A percentile compares a stretch with the other conserved stretches of the same genome.
These are phyloP conservation scores for Hypotaenidia philippensis DNA, from an alignment of 2,797 vertebrate genomes.

Conservation along the genomic window DNA sequence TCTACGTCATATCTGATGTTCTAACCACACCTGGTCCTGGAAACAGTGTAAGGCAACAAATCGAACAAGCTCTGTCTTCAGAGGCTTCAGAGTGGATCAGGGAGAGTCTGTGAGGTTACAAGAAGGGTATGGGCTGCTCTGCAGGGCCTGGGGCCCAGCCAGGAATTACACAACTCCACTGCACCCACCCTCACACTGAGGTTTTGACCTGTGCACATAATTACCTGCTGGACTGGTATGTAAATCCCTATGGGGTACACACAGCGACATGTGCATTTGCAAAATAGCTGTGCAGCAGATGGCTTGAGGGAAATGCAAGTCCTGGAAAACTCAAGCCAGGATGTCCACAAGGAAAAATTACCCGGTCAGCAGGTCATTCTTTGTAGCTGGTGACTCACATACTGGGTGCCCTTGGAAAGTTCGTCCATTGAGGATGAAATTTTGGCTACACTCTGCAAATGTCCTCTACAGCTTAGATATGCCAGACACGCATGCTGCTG, in stretches of 20 bases:
- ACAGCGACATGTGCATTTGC: neutral
- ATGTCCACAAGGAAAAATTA: neutral
- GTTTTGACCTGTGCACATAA: neutral
- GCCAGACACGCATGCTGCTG: neutral
- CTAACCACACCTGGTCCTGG: conserved; percentile 22
- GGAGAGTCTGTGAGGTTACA: neutral
- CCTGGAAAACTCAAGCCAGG: neutral
- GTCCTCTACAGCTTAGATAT: neutral
- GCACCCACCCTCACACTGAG: neutral
- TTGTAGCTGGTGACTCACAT: neutral
- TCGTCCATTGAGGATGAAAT: neutral
- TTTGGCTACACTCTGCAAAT: neutral
- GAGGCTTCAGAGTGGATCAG: neutral
- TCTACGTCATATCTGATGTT: conserved; percentile 19
- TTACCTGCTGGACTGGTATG: neutral
- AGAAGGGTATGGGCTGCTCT: neutral
- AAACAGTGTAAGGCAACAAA: neutral
- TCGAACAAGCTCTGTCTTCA: neutral
- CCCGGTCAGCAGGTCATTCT: neutral
- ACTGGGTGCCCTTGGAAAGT: neutral
- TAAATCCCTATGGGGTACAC: neutral
- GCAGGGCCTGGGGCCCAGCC: neutral
- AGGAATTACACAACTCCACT: neutral
- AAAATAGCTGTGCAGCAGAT: neutral
- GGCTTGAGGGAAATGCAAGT: neutral